Conservation (phyloP, 2,888 invertebrate genomes). For the Plebejus melissa region DNA sequence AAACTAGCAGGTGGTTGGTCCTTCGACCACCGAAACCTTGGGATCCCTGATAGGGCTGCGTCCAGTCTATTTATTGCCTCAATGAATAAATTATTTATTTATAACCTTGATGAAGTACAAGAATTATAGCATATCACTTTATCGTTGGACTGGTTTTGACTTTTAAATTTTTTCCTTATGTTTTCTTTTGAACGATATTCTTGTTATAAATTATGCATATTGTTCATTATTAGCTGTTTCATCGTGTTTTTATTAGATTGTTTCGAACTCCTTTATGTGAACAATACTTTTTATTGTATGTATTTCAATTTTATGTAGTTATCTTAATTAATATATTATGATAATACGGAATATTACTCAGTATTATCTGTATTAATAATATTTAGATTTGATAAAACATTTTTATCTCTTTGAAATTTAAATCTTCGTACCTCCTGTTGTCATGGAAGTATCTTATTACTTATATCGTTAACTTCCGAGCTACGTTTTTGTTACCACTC, state of each 20-base stretch:
- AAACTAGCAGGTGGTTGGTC: conserved; percentile 27
- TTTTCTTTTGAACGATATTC: not conserved
- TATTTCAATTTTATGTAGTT: too few species aligned
- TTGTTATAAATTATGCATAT: not conserved
- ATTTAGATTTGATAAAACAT: not conserved
- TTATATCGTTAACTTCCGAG: not conserved
- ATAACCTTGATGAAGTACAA: conserved; percentile 12
- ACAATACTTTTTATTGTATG: not conserved
- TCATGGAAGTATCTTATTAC: not conserved
- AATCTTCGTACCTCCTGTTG: not conserved
- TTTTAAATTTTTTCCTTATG: conserved; percentile 4
- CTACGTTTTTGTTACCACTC: conserved; percentile 7
- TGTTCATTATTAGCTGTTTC: not conserved
- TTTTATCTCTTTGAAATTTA: not conserved
- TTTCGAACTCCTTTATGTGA: not conserved
- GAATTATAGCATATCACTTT: not conserved
- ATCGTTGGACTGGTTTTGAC: not conserved
- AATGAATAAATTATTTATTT: conserved; percentile 14
- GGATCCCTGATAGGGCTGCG: conserved; percentile 22
- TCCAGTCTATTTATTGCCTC: not conserved
- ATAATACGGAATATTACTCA: too few species aligned
- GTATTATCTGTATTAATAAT: too few species aligned
- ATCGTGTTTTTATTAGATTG: not conserved
- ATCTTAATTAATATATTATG: too few species aligned
- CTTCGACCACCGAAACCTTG: conserved; percentile 26